These are phyloP conservation scores for Papilio machaon DNA, from an alignment of 1,140 invertebrate species.

Conservation along the genomic window DNA sequence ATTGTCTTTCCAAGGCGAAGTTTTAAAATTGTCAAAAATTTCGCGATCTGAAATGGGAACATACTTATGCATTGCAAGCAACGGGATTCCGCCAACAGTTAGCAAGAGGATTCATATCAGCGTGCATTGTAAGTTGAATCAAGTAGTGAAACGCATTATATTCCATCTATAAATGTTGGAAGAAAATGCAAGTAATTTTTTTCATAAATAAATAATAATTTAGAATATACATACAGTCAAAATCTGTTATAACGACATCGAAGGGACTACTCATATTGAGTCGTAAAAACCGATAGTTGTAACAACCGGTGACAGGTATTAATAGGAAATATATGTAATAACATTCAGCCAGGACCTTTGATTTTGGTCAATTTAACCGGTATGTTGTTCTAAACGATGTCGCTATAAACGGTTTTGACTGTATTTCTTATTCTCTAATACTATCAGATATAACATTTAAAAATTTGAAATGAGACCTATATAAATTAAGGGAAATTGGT, in stretches of 20 bases:
- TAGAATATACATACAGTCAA: no score
- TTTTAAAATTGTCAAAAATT: conserved; percentile 91
- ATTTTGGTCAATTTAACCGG: no score
- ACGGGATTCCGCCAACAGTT: conserved; percentile 90
- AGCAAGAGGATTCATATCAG: conserved; percentile 92
- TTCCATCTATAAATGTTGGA: neutral
- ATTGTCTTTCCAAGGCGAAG: conserved; percentile 86
- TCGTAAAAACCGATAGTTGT: no score
- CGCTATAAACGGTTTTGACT: no score
- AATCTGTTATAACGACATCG: no score
- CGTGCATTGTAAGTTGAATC: conserved; percentile 91
- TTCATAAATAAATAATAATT: neutral
- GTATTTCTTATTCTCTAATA: conserved; percentile 1
- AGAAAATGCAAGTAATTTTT: no score
- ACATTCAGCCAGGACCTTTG: no score
- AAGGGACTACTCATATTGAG: no score
- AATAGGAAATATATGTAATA: no score
- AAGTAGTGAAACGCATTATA: neutral
- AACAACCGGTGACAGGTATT: no score
- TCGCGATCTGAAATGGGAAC: conserved; percentile 93
- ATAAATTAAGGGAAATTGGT: conserved; percentile 10
- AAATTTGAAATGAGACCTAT: neutral
- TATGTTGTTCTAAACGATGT: no score
- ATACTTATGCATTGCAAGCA: conserved; percentile 92
- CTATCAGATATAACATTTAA: conserved; percentile 24